These are phyloP conservation scores for Nomada ruficornis DNA, from an alignment of 2,888 invertebrate species.

Conservation along the genomic window DNA sequence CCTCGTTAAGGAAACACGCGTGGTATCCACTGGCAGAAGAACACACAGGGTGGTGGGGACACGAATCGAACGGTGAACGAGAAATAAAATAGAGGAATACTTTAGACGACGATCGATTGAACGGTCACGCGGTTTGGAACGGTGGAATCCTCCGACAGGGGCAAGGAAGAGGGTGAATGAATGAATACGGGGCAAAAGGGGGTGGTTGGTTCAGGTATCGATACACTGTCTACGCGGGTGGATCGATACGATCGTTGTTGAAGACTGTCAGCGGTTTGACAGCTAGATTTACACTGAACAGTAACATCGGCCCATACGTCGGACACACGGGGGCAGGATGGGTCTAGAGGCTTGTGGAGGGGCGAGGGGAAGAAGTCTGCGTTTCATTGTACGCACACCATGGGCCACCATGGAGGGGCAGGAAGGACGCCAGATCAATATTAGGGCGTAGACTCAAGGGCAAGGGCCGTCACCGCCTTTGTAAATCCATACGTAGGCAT, in stretches of 20 bases:
- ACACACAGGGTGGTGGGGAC: background rate
- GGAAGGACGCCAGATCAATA: slow-evolving; percentile 80
- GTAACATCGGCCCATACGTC: slow-evolving; percentile 76
- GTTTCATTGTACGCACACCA: slow-evolving; percentile 72
- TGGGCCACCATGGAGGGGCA: slow-evolving; percentile 70
- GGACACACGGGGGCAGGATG: slow-evolving; percentile 64
- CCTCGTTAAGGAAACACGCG: slow-evolving; percentile 7
- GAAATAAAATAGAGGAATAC: background rate
- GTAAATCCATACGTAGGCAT: background rate
- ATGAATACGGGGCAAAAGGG: too few species aligned
- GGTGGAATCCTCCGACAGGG: background rate
- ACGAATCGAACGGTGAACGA: background rate
- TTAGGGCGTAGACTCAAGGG: slow-evolving; percentile 82
- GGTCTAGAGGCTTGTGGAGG: slow-evolving; percentile 52
- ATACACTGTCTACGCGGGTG: background rate
- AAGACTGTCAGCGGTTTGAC: slow-evolving; percentile 79
- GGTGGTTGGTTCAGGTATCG: slow-evolving; percentile 1
- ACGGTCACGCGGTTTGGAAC: slow-evolving; percentile 16
- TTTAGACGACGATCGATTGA: slow-evolving; percentile 4
- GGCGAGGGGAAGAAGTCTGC: slow-evolving; percentile 62
- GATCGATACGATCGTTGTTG: slow-evolving; percentile 42
- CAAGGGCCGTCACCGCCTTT: slow-evolving; percentile 73
- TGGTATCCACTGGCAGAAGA: background rate
- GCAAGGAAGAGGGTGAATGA: too few species aligned
- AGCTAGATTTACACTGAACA: slow-evolving; percentile 79